Percentiles rank a stretch among this genome's conserved stretches.
These are phyloP conservation scores for Subanguina moxae DNA, from an alignment of 1,140 invertebrate genomes.

Conservation along the genomic window DNA sequence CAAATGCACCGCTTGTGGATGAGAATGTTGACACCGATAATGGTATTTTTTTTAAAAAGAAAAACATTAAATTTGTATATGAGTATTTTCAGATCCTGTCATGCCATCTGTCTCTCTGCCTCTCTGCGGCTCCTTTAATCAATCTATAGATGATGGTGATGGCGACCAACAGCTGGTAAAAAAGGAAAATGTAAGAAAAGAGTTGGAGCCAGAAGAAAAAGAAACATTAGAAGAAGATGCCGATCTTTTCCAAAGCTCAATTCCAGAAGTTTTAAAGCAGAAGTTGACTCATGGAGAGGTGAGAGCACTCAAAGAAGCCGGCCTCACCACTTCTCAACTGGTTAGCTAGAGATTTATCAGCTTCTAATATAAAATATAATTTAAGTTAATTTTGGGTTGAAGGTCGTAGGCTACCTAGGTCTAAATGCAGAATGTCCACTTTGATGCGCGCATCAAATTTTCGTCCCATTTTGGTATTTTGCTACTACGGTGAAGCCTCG, in stretches of 20 bases:
- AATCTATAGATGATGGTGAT: neutral
- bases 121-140: too few species aligned
- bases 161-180: neutral
- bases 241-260: neutral
- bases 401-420: too few species aligned
- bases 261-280: slow-evolving; percentile 9
- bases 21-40: neutral
- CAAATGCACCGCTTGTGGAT: neutral
- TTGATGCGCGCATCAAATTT: too few species aligned
- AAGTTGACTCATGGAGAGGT: slow-evolving; percentile 22
- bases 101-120: too few species aligned
- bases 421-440: too few species aligned
- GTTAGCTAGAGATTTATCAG: neutral
- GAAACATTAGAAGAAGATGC: neutral
- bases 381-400: too few species aligned
- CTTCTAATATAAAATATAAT: too few species aligned
- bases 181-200: neutral
- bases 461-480: too few species aligned
- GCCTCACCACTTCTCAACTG: slow-evolving; percentile 9
- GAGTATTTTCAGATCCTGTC: too few species aligned
- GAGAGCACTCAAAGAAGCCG: slow-evolving; percentile 4
- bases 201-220: neutral
- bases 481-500: neutral
- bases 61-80: too few species aligned
- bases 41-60: too few species aligned